Conservation (phyloP, 2,888 invertebrate species). For the Lasioglossum vierecki region DNA sequence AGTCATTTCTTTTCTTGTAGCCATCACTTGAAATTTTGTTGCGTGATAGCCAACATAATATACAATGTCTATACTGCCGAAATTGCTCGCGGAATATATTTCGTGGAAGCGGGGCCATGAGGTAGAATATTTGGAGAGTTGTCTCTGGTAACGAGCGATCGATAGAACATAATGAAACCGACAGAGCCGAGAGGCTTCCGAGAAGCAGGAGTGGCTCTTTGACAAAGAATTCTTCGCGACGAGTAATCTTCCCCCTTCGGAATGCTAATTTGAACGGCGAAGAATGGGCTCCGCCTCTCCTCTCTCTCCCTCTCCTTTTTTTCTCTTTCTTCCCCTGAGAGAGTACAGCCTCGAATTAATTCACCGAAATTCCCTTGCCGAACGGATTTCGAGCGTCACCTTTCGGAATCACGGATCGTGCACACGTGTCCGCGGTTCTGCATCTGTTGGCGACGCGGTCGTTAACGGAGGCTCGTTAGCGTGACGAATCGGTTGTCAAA, state of each 20-base stretch:
- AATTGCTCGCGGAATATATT: not conserved
- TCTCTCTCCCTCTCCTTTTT: not conserved
- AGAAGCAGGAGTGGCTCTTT: conserved; percentile 32
- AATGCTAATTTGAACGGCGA: conserved; percentile 54
- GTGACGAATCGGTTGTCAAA: conserved; percentile 75
- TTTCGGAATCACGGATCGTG: conserved; percentile 18
- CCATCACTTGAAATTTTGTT: not conserved
- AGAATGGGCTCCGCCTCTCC: conserved; percentile 6
- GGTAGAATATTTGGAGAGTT: conserved; percentile 21
- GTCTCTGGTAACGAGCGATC: conserved; percentile 45
- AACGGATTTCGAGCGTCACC: conserved; percentile 27
- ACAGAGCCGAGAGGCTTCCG: conserved; percentile 50
- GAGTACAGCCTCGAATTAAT: conserved; percentile 36
- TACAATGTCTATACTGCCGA: not conserved
- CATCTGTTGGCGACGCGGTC: conserved; percentile 52
- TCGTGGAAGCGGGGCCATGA: not conserved
- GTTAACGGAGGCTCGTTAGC: conserved; percentile 74
- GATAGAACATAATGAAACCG: conserved; percentile 50
- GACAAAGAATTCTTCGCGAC: conserved; percentile 58
- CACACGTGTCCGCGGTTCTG: conserved; percentile 38
- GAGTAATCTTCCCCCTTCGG: conserved; percentile 52
- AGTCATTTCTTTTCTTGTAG: not conserved
- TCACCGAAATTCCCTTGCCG: conserved; percentile 45
- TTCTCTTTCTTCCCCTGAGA: not conserved
- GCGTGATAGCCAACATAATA: too few species aligned